Evolutionary conservation across 1,140 invertebrate genomes (phyloP), one percentile per base, ranked within the genome.

Genomic region (Eriocheir sinensis): DNA sequence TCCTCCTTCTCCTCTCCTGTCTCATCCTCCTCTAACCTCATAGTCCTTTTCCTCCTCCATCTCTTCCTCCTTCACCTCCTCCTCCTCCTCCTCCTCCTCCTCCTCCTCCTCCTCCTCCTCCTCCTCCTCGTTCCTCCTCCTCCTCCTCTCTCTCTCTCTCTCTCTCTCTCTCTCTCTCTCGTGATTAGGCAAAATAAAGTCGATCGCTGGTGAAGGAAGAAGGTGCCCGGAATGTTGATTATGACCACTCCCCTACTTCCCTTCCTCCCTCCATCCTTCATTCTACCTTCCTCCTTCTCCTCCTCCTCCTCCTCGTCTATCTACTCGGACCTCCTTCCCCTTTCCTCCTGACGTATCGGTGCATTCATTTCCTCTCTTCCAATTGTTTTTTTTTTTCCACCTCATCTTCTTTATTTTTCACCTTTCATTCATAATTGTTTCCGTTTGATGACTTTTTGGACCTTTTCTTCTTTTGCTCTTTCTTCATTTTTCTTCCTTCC

Each of bases 131-230:
- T 60, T 30, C 15, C 27, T 91, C 44, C 40, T 53, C 72, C 44
- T 36, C 38, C 3, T 30, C 72, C n/a, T 79, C 27, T 48, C 79
- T 80, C 60, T 72, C 79, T 40, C 53, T 72, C 79, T 3, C 40
- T 9, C n/a, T 80, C 27, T 80, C 40, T 72, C 53, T 40, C 38
- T 36, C n/a, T 0, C 60, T 8, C 90, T 36, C 32, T 27, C 15
- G 17, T 36, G 60, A 91, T 91, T 60, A 91, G 90, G 90, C 90
- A 79, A 91, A 80, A 91, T 91, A 91, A 40, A 91, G 90, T 91
- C 60, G 90, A 91, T 91, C 90, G 90, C 36, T 40, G 90, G 90
- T 79, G 90, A 80, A n/a, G 60, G 60, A n/a, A 81, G 90, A 30
- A 80, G 53, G 60, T 53, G 90, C 41, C 60, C 40, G 90, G 90